phyloP scores from a whole-genome alignment of 2,888 invertebrate species.

The Macrosoma leucophasiata region DNA sequence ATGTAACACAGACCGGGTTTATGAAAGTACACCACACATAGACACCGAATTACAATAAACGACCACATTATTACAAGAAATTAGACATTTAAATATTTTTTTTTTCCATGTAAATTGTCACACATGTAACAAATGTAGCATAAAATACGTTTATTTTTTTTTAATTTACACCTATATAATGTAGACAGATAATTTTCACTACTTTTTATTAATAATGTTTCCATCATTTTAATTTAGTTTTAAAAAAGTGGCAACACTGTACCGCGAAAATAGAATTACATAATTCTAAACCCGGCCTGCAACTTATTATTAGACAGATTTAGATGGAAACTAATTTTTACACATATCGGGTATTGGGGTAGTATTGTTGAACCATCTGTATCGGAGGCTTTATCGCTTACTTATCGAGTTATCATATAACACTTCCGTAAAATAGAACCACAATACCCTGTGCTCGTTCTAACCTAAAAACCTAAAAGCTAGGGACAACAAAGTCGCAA shows the following conservation, averaged over 20 bases:
- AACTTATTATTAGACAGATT: slow-evolving; percentile 51
- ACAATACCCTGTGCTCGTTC: slow-evolving; percentile 73
- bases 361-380: slow-evolving; percentile 55
- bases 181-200: no score
- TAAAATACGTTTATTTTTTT: no score
- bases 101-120: not conserved
- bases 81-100: not conserved
- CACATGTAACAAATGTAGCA: no score
- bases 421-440: slow-evolving; percentile 72
- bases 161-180: no score
- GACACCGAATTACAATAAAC: no score
- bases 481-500: slow-evolving; percentile 71
- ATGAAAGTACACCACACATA: no score
- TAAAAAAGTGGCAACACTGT: no score
- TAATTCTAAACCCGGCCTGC: slow-evolving; percentile 30
- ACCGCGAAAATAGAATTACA: no score
- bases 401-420: slow-evolving; percentile 57
- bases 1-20: slow-evolving; percentile 35
- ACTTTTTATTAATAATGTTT: no score
- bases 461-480: slow-evolving; percentile 68
- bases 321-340: slow-evolving; percentile 56
- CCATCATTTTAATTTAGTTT: no score
- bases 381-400: slow-evolving; percentile 53
- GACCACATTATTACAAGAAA: not conserved
- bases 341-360: slow-evolving; percentile 70